Conservation (phyloP, 2,888 invertebrate genomes). For the Microctonus aethiopoides region DNA sequence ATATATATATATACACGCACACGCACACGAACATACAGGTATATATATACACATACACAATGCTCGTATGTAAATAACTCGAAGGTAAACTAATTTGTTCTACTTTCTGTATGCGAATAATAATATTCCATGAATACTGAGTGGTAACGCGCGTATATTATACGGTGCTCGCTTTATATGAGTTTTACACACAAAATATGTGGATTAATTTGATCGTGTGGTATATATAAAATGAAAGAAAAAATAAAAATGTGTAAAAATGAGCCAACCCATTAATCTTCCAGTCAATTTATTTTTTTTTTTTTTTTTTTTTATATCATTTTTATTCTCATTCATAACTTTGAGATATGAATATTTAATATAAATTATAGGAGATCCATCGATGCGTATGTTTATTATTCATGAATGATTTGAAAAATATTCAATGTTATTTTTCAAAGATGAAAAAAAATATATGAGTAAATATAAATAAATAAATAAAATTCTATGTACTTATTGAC, state of each 20-base stretch:
- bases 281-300: too few relatives aligned
- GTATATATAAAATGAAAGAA: not conserved
- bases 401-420: not conserved
- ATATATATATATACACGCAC: constrained; percentile 4
- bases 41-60: constrained; percentile 29
- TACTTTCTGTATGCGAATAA: constrained; percentile 27
- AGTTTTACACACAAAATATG: constrained; percentile 36
- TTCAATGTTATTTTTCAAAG: not conserved
- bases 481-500: constrained; percentile 2
- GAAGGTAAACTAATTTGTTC: constrained; percentile 47
- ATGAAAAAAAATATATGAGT: not conserved
- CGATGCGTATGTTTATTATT: too few relatives aligned
- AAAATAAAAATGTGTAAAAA: not conserved
- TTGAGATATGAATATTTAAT: not conserved
- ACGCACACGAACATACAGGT: too few relatives aligned
- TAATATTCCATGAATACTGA: constrained; percentile 61
- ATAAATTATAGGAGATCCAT: not conserved
- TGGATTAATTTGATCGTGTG: constrained; percentile 38
- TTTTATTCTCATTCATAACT: not conserved
- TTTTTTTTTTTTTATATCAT: too few relatives aligned
- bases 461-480: too few relatives aligned
- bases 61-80: constrained; percentile 44
- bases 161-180: constrained; percentile 32
- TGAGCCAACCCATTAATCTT: not conserved
- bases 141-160: constrained; percentile 41